Evolutionary conservation across 2,888 invertebrate species (phyloP), one percentile per base, ranked within the genome.

Genomic region (Heliconius ethilla): DNA sequence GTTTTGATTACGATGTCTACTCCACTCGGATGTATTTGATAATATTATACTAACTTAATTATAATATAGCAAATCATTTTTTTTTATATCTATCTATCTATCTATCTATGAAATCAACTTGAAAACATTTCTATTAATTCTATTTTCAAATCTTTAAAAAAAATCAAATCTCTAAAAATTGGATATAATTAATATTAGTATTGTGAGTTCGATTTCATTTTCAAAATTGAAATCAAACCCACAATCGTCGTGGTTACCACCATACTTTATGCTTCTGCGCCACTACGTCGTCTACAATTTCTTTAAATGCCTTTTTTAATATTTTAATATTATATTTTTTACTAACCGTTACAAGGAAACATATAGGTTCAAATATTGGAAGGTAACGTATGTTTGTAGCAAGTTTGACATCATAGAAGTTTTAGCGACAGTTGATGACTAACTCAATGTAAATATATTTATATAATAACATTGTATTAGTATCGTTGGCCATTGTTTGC

Each of bases 1-100:
- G 89, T 89, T 92, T 90, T 91, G 92, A 92, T 92, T 92, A 87
- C 87, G 86, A 88, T 89, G 87, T 85, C 85, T 83, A 81, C 65
- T 82, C 80, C 80, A 85, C 85, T 80, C 29, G 80, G 78, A 84
- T 72, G 65, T 81, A 85, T 84, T 91, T 91, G 90, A 86, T 89
- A 82, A 78, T 82, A 75, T 78, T 27, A 65, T 27, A 27, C 9
- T 33, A 33, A 33, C 33, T 7, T 33, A 33, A 15, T 63, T 27
- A 15, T 63, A 62, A 0, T 27, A 27, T 25, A 25, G 15, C 7
- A 63, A 4, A 15, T 51, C n/a, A n/a, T 0, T 0, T 15, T 18
- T 63, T 63, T 63, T 27, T 27, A 63, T 27, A 59, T 2, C 33
- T 33, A 33, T 33, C 33, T 33, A 33, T 33, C 33, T 33, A 33